These are phyloP conservation scores for Sminthurinus signatus DNA, from an alignment of 1,140 invertebrate species.

Conservation along the genomic window DNA sequence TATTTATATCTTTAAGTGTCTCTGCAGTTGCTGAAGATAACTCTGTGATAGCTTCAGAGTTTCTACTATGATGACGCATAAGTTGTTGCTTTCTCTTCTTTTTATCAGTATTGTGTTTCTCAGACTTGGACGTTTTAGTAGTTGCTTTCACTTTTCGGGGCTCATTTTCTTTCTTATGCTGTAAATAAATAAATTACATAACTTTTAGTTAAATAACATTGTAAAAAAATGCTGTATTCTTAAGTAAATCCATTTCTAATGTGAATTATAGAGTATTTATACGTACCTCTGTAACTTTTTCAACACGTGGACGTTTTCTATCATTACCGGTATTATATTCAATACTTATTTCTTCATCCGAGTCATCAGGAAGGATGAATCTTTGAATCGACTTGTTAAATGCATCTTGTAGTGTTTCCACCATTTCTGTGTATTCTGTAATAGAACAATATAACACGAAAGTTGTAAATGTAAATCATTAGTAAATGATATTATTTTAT, in stretches of 20 bases:
- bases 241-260: too few species aligned
- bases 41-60: conserved; percentile 25
- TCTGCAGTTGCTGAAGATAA: conserved; percentile 24
- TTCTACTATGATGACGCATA: conserved; percentile 36
- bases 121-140: conserved; percentile 1
- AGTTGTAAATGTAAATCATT: conserved; percentile 5
- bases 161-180: conserved; percentile 27
- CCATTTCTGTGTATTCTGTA: conserved; percentile 83
- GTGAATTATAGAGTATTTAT: too few species aligned
- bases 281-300: conserved; percentile 15
- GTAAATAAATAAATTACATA: not conserved
- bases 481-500: not conserved
- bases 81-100: conserved; percentile 11
- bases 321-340: conserved; percentile 35
- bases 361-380: conserved; percentile 69
- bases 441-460: conserved; percentile 37
- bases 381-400: conserved; percentile 70
- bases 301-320: conserved; percentile 11
- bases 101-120: conserved; percentile 15
- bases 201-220: not conserved
- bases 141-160: conserved; percentile 1
- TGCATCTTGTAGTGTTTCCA: conserved; percentile 66
- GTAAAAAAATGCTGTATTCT: not conserved
- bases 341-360: conserved; percentile 52
- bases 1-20: conserved; percentile 63